A percentile compares a stretch with the other conserved stretches of the same genome.
Evolutionary conservation across 2,797 vertebrate species (phyloP).

Genomic region (Pachyuromys duprasi): DNA sequence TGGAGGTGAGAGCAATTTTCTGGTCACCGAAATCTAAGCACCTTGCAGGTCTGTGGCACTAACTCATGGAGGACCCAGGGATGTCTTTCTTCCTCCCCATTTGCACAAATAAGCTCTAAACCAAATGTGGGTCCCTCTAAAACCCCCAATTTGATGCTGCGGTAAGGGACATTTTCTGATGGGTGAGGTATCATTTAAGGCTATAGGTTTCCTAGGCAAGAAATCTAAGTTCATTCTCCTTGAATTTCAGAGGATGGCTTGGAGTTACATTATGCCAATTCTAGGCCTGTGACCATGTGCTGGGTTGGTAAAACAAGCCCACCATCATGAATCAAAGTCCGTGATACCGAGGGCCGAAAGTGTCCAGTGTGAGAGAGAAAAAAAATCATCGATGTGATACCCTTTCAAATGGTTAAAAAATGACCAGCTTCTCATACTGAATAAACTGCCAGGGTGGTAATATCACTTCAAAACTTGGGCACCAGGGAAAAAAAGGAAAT

Average conservation of each 20-base stretch:
- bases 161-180: constrained; percentile 33
- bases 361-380: background rate
- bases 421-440: background rate
- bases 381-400: background rate
- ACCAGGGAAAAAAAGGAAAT: background rate
- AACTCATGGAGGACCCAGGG: constrained; percentile 94
- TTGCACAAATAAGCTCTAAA: constrained; percentile 70
- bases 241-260: background rate
- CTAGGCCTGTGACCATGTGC: background rate
- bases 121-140: constrained; percentile 58
- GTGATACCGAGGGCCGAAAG: constrained; percentile 37
- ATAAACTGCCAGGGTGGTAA: background rate
- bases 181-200: background rate
- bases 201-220: background rate
- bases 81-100: constrained; percentile 85
- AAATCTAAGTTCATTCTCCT: background rate
- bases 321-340: constrained; percentile 58
- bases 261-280: background rate
- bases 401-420: background rate
- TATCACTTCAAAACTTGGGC: background rate
- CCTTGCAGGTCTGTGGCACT: constrained; percentile 94
- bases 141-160: constrained; percentile 55
- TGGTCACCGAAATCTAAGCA: constrained; percentile 97
- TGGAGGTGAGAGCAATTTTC: constrained; percentile 98
- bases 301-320: background rate